Percentiles rank a stretch among this genome's conserved stretches.
phyloP scores from a whole-genome alignment of 2,797 vertebrate genomes.

The Erpetoichthys calabaricus region DNA sequence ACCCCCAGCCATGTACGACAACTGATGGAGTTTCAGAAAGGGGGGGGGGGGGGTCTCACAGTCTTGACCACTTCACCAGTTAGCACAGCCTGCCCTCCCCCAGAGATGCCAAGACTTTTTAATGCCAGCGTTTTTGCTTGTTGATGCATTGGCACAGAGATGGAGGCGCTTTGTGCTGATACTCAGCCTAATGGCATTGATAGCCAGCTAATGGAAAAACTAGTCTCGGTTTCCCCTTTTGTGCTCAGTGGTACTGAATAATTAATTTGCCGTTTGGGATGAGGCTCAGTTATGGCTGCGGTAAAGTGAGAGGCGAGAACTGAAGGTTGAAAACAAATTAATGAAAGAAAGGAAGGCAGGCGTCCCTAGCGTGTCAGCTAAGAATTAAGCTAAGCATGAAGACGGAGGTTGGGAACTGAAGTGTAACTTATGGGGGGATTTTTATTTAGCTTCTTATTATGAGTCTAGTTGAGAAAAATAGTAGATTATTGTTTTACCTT shows the following conservation, averaged over 20 bases:
- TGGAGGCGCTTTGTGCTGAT: background rate
- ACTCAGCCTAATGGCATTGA: background rate
- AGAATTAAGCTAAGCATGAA: background rate
- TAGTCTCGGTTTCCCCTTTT: slow-evolving; percentile 5
- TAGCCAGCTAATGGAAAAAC: slow-evolving; percentile 1
- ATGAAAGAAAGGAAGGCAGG: background rate
- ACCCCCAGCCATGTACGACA: no score
- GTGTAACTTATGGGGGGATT: no score
- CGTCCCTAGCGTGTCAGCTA: background rate
- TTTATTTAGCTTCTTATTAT: no score
- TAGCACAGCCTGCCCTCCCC: no score
- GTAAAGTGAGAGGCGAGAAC: background rate
- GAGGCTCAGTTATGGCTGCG: background rate
- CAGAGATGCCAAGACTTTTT: no score
- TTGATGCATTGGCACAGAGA: slow-evolving; percentile 2
- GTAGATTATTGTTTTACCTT: no score
- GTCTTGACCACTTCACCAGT: no score
- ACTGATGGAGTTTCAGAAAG: no score
- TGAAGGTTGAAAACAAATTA: background rate
- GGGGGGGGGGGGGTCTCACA: no score
- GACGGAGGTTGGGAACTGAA: no score
- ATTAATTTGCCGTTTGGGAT: slow-evolving; percentile 6
- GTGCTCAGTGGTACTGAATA: slow-evolving; percentile 5
- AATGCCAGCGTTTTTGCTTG: background rate
- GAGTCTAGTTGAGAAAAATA: no score